A percentile compares a stretch with the other conserved stretches of the same genome.
phyloP scores from a whole-genome alignment of 2,888 invertebrate species.

The Epinotia nisella region DNA sequence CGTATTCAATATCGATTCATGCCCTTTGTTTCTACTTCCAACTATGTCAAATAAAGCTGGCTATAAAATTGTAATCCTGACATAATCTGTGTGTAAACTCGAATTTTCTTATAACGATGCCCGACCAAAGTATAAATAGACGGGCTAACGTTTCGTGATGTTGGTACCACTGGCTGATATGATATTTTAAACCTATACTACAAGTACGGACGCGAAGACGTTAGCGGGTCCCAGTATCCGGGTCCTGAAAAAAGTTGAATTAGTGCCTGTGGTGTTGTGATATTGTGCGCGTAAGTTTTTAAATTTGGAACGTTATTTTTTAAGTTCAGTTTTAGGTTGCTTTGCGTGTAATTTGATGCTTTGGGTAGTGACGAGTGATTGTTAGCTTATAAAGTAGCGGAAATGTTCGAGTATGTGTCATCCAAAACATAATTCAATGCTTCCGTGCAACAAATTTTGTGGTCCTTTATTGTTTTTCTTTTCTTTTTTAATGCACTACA shows the following conservation, averaged over 20 bases:
- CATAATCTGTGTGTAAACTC: conserved; percentile 41
- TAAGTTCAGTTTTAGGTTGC: neutral
- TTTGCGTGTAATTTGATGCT: conserved; percentile 24
- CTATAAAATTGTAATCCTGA: conserved; percentile 39
- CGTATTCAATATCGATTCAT: neutral
- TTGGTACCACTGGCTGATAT: conserved; percentile 45
- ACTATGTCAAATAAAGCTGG: conserved; percentile 25
- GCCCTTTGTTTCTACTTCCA: neutral
- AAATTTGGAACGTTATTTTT: conserved; percentile 34
- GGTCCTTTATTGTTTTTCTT: neutral
- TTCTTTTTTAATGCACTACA: neutral
- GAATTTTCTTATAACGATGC: conserved; percentile 53
- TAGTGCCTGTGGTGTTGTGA: conserved; percentile 44
- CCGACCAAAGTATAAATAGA: conserved; percentile 63
- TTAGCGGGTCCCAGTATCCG: conserved; percentile 40
- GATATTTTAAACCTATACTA: conserved; percentile 51
- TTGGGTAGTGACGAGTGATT: neutral
- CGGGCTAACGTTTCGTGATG: conserved; percentile 53
- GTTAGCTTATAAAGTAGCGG: conserved; percentile 1
- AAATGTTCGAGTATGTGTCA: conserved; percentile 11
- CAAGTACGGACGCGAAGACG: conserved; percentile 50
- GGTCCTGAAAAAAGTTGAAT: conserved; percentile 37
- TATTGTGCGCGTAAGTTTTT: conserved; percentile 46
- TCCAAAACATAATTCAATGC: conserved; percentile 1
- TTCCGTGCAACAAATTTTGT: conserved; percentile 14